Conservation (phyloP, 1,140 invertebrate genomes). For the Musca vetustissima region DNA sequence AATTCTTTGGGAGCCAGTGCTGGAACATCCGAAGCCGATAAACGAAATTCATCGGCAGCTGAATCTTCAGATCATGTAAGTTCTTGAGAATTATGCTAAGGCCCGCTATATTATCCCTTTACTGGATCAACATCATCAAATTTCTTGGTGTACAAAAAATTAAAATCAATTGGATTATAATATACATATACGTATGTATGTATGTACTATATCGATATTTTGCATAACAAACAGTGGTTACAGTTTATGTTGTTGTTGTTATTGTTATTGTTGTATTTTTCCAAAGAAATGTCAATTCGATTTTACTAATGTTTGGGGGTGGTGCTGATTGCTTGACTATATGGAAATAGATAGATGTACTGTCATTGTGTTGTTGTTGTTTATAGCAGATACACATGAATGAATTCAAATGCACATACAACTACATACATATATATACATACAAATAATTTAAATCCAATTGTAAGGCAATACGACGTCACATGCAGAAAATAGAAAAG, state of each 20-base stretch:
- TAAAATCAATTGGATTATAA: too few relatives aligned
- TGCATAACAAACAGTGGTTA: too few relatives aligned
- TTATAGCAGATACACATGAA: neutral
- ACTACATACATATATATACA: neutral
- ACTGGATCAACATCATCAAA: too few relatives aligned
- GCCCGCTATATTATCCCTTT: too few relatives aligned
- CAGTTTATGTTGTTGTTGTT: too few relatives aligned
- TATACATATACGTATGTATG: too few relatives aligned
- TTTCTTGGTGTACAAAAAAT: too few relatives aligned
- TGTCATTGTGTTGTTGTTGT: neutral
- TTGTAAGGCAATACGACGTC: neutral
- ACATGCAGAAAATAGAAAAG: slow-evolving; percentile 1
- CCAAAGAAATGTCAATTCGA: too few relatives aligned
- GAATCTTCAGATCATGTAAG: slow-evolving; percentile 56
- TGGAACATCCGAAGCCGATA: slow-evolving; percentile 20
- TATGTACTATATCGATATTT: too few relatives aligned
- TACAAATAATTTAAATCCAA: slow-evolving; percentile 11
- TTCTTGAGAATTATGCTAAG: too few relatives aligned
- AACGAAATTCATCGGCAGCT: slow-evolving; percentile 44
- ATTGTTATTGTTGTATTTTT: too few relatives aligned
- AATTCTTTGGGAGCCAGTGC: slow-evolving; percentile 22
- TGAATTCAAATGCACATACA: neutral
- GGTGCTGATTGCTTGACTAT: neutral
- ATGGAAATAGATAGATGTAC: neutral
- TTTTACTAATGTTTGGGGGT: too few relatives aligned